phyloP scores from a whole-genome alignment of 1,140 invertebrate genomes.

The Fopius arisanus region DNA sequence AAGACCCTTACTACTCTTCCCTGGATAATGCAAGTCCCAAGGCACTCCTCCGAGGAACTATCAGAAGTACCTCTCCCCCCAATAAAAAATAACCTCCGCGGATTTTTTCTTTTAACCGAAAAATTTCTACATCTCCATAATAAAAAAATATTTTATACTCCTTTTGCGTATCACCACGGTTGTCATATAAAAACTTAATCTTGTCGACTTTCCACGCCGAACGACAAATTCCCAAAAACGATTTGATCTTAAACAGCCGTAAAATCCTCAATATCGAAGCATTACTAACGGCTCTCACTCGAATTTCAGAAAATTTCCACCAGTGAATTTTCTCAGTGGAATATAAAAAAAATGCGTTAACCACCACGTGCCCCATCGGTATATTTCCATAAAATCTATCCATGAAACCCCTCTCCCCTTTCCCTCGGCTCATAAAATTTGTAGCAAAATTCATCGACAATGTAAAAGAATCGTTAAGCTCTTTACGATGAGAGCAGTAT shows the following conservation, averaged over 20 bases:
- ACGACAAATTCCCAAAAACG: no score
- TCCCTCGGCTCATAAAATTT: not conserved
- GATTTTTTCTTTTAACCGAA: not conserved
- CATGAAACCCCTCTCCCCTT: not conserved
- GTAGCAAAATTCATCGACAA: not conserved
- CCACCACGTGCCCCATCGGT: not conserved
- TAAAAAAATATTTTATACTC: no score
- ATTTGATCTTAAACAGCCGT: no score
- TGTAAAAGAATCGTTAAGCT: not conserved
- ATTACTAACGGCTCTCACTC: no score
- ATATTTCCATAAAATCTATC: not conserved
- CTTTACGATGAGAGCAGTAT: not conserved
- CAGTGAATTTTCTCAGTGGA: not conserved
- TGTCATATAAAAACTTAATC: no score
- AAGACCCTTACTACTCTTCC: conserved; percentile 36
- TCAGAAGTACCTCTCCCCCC: not conserved
- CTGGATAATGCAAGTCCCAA: conserved; percentile 37
- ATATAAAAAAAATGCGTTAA: not conserved
- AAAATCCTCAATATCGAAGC: no score
- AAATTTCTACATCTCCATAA: no score
- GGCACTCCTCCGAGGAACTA: conserved; percentile 20
- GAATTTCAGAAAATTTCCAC: no score
- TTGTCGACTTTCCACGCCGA: no score
- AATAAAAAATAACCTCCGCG: no score
- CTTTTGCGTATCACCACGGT: no score